Conservation (phyloP, 2,888 invertebrate species). For the Spodoptera picta region DNA sequence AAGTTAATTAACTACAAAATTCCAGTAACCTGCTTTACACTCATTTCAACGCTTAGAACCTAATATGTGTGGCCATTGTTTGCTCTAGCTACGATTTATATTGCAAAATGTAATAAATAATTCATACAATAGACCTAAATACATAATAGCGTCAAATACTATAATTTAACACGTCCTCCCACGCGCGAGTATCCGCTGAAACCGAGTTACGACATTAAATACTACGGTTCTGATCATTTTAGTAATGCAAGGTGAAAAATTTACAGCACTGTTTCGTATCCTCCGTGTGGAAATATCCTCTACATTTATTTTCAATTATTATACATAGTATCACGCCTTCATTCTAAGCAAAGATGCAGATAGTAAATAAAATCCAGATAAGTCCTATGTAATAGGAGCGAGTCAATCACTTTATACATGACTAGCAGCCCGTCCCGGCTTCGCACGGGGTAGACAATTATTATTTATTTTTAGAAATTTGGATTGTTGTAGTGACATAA, state of each 20-base stretch:
- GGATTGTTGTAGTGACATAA: too few relatives aligned
- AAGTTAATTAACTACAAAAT: not conserved
- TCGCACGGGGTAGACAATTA: too few relatives aligned
- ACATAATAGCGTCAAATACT: constrained; percentile 76
- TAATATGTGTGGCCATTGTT: constrained; percentile 30
- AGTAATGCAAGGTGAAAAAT: constrained; percentile 19
- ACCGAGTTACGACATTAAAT: constrained; percentile 35
- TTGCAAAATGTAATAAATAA: constrained; percentile 69
- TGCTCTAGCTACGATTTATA: constrained; percentile 41
- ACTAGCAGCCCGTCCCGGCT: too few relatives aligned
- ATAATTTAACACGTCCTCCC: constrained; percentile 73
- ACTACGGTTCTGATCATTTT: constrained; percentile 23
- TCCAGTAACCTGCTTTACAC: not conserved
- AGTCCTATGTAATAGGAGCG: too few relatives aligned
- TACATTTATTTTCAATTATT: too few relatives aligned
- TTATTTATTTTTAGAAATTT: too few relatives aligned
- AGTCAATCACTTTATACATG: too few relatives aligned
- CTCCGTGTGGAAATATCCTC: constrained; percentile 16
- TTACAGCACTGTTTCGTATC: constrained; percentile 16
- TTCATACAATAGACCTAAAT: constrained; percentile 77
- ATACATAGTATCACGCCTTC: too few relatives aligned
- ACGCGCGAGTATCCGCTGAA: constrained; percentile 58
- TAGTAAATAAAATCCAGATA: too few relatives aligned
- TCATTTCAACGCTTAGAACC: not conserved
- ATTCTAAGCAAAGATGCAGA: too few relatives aligned